A percentile compares a stretch with the other conserved stretches of the same genome.
Evolutionary conservation across 2,797 vertebrate genomes (phyloP).

Genomic region (Enteromius unitaeniatus): DNA sequence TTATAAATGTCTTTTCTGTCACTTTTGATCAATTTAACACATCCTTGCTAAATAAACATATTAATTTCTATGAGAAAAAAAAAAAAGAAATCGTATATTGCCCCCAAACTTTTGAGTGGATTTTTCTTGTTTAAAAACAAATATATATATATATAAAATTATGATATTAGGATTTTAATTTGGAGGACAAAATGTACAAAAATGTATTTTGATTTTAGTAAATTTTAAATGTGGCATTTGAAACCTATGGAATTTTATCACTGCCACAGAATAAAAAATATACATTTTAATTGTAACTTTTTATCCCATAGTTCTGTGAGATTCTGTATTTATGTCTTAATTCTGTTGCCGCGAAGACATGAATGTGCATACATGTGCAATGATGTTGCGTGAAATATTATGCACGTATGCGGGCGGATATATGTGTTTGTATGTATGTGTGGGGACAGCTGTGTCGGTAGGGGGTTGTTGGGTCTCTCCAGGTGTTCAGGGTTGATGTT

Average conservation of each 20-base stretch:
- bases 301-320: background rate
- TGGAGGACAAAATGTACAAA: background rate
- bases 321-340: background rate
- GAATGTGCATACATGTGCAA: constrained; percentile 7
- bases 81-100: no score
- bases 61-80: background rate
- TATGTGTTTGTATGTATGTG: constrained; percentile 7
- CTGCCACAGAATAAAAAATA: background rate
- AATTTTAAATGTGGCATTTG: background rate
- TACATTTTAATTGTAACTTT: background rate
- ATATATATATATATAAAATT: background rate
- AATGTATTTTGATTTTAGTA: background rate
- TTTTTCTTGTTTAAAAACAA: background rate
- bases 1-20: background rate
- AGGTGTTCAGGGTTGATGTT: constrained; percentile 55
- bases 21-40: background rate
- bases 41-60: background rate
- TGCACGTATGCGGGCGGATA: background rate
- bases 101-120: no score
- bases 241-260: background rate
- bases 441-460: constrained; percentile 4
- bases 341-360: background rate
- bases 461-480: constrained; percentile 40
- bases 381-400: background rate
- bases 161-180: background rate